These are phyloP conservation scores for Oncorhynchus masou DNA, from an alignment of 2,113 vertebrate genomes.

Conservation along the genomic window DNA sequence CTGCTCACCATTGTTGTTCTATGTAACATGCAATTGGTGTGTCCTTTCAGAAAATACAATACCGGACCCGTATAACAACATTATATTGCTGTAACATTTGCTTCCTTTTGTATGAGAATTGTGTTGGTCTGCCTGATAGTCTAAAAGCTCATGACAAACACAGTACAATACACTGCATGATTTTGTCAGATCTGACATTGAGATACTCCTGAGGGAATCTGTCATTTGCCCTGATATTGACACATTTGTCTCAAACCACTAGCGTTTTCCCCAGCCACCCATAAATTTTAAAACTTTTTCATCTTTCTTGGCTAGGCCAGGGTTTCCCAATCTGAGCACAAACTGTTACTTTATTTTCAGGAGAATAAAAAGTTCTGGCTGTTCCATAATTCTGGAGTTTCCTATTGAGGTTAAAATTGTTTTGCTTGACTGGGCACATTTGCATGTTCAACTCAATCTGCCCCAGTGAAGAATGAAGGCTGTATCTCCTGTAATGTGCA, in stretches of 20 bases:
- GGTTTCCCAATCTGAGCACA: not conserved
- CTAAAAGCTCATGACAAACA: too few relatives aligned
- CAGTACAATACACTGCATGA: not conserved
- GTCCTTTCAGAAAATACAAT: slow-evolving; percentile 17
- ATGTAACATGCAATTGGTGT: slow-evolving; percentile 27
- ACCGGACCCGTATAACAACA: slow-evolving; percentile 26
- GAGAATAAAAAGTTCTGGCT: slow-evolving; percentile 40
- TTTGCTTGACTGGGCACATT: slow-evolving; percentile 50
- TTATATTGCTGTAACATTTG: slow-evolving; percentile 33
- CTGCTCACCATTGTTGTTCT: slow-evolving; percentile 12
- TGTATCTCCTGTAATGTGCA: slow-evolving; percentile 48
- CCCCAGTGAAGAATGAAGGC: slow-evolving; percentile 56
- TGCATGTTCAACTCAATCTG: slow-evolving; percentile 57
- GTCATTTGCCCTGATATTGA: slow-evolving; percentile 17
- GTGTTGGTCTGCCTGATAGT: slow-evolving; percentile 25
- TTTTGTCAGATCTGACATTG: slow-evolving; percentile 39
- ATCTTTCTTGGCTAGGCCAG: not conserved
- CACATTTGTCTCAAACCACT: slow-evolving; percentile 4
- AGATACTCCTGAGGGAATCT: slow-evolving; percentile 31
- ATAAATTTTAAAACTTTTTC: not conserved
- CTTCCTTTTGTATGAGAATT: slow-evolving; percentile 21
- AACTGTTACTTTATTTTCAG: slow-evolving; percentile 18
- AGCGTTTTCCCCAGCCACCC: not conserved
- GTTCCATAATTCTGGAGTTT: slow-evolving; percentile 44
- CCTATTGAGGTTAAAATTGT: slow-evolving; percentile 47